Conservation (phyloP, 2,113 vertebrate species). For the Tragelaphus scriptus region DNA sequence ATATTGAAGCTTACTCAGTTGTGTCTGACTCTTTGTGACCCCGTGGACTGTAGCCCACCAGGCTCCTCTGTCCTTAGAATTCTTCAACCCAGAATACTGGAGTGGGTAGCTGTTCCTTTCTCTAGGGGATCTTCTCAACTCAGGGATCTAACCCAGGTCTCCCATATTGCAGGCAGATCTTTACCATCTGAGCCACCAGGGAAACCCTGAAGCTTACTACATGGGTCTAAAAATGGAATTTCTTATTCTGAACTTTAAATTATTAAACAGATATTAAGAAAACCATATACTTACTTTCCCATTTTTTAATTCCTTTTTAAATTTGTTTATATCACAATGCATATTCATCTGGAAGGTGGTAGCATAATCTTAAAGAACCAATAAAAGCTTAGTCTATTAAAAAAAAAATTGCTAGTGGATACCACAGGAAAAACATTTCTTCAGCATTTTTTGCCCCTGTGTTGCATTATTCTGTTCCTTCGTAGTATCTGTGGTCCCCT, state of each 20-base stretch:
- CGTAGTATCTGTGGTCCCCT: background rate
- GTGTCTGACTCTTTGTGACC: background rate
- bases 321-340: background rate
- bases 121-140: background rate
- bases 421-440: background rate
- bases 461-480: conserved; percentile 45
- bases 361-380: background rate
- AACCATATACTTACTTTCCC: background rate
- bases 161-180: background rate
- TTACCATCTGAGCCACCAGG: background rate
- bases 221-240: background rate
- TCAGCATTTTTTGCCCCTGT: conserved; percentile 52
- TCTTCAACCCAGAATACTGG: background rate
- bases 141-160: background rate
- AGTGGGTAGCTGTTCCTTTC: background rate
- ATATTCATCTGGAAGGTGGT: background rate
- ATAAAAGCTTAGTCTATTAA: background rate
- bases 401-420: conserved; percentile 45
- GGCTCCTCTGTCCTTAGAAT: background rate
- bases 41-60: background rate
- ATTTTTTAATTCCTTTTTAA: background rate
- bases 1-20: background rate
- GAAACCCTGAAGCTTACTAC: background rate
- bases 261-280: background rate
- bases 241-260: background rate